Percentiles rank a stretch among this genome's conserved stretches.
These are phyloP conservation scores for Acinonyx jubatus DNA, from an alignment of 2,113 vertebrate genomes.

Conservation along the genomic window DNA sequence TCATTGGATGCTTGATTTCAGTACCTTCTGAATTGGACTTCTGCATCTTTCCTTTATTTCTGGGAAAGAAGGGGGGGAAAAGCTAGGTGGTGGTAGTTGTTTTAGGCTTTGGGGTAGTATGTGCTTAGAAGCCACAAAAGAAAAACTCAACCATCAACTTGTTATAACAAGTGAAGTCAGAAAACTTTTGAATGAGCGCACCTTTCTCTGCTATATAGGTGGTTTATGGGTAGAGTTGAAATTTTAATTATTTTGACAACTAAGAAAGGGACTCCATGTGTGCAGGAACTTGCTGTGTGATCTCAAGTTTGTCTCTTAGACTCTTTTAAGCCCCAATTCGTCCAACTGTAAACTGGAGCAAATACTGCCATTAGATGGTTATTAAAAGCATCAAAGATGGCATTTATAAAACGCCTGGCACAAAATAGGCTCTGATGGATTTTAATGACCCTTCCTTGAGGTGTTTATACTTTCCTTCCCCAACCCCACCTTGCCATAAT, in stretches of 20 bases:
- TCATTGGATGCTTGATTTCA: conserved; percentile 50
- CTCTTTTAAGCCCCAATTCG: neutral
- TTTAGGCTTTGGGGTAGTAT: neutral
- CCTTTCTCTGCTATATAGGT: neutral
- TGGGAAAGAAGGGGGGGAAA: neutral
- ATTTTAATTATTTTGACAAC: conserved; percentile 42
- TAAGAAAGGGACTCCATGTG: neutral
- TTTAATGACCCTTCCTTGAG: neutral
- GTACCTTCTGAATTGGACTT: conserved; percentile 56
- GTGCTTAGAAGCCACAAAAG: conserved; percentile 4
- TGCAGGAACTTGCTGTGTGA: neutral
- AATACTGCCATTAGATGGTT: neutral
- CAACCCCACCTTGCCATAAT: neutral
- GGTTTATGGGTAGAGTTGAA: neutral
- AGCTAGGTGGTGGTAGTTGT: neutral
- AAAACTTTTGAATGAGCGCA: neutral
- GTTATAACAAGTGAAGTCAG: neutral
- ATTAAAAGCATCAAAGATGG: neutral
- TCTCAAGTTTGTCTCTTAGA: neutral
- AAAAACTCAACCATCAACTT: neutral
- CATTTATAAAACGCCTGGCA: neutral
- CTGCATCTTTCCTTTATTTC: conserved; percentile 63
- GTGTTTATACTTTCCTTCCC: neutral
- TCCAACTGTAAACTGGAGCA: neutral
- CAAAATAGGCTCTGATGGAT: neutral